These are phyloP conservation scores for Peromyscus nudipes DNA, from an alignment of 2,797 vertebrate genomes.

Conservation along the genomic window DNA sequence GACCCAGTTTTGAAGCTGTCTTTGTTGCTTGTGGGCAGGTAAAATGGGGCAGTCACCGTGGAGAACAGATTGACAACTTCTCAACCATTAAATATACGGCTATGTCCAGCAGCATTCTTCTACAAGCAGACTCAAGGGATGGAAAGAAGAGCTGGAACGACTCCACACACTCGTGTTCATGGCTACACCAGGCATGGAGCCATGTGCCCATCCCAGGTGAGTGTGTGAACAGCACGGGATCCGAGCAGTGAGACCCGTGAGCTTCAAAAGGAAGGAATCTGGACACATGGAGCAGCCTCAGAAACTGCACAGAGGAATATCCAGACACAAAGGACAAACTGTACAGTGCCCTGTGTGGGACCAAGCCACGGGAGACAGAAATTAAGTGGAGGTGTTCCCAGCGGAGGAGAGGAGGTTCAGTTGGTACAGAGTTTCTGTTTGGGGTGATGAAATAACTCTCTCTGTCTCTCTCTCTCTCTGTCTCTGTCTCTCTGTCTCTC, in stretches of 20 bases:
- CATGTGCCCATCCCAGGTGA: neutral
- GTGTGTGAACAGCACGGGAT: neutral
- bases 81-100: neutral
- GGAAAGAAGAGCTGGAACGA: neutral
- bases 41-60: neutral
- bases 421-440: neutral
- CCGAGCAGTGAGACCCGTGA: neutral
- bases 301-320: neutral
- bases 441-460: neutral
- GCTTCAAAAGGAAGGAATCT: neutral
- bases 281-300: too few species aligned
- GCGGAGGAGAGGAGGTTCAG: neutral
- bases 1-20: neutral
- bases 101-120: too few species aligned
- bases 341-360: neutral
- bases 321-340: neutral
- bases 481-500: too few species aligned
- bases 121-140: neutral
- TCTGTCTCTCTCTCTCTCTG: too few species aligned
- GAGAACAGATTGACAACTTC: neutral
- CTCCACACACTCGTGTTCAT: neutral
- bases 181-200: neutral
- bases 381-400: neutral
- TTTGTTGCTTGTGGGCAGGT: neutral
- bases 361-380: neutral